Evolutionary conservation across 2,113 vertebrate species (phyloP).

Genomic region (Dipodomys ordii): DNA sequence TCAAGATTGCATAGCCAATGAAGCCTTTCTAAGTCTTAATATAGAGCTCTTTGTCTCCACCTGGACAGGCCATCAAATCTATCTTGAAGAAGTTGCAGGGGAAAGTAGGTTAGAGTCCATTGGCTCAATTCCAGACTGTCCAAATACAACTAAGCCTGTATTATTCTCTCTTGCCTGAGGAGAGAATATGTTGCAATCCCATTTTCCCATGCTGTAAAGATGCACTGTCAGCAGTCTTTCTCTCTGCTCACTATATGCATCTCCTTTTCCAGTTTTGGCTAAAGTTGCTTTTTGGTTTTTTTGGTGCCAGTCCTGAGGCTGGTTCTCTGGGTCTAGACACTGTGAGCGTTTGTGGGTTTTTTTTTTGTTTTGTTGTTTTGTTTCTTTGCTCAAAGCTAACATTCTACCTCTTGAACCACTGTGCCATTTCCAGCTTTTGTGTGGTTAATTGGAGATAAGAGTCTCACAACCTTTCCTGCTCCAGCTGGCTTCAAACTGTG

Average conservation of each 20-base stretch:
- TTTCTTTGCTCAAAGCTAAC: too few species aligned
- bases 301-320: too few species aligned
- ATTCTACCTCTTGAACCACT: too few species aligned
- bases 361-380: too few species aligned
- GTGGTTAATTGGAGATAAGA: too few species aligned
- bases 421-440: too few species aligned
- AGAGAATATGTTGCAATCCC: slow-evolving; percentile 29
- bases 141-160: slow-evolving; percentile 4
- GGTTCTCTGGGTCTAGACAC: too few species aligned
- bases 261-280: background rate
- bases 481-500: too few species aligned
- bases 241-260: background rate
- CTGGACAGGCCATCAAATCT: slow-evolving; percentile 23
- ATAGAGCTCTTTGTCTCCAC: slow-evolving; percentile 38
- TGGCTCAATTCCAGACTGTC: slow-evolving; percentile 54
- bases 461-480: too few species aligned
- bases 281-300: background rate
- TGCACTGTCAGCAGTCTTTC: slow-evolving; percentile 29
- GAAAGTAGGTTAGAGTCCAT: slow-evolving; percentile 18
- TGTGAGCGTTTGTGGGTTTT: too few species aligned
- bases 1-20: background rate
- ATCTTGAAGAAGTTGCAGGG: background rate
- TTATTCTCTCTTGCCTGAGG: background rate
- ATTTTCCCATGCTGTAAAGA: slow-evolving; percentile 32
- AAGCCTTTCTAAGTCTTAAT: slow-evolving; percentile 30